Base-by-base conservation (phyloP, 2,797 vertebrate genomes). In the Sandelia bainsii region DNA sequence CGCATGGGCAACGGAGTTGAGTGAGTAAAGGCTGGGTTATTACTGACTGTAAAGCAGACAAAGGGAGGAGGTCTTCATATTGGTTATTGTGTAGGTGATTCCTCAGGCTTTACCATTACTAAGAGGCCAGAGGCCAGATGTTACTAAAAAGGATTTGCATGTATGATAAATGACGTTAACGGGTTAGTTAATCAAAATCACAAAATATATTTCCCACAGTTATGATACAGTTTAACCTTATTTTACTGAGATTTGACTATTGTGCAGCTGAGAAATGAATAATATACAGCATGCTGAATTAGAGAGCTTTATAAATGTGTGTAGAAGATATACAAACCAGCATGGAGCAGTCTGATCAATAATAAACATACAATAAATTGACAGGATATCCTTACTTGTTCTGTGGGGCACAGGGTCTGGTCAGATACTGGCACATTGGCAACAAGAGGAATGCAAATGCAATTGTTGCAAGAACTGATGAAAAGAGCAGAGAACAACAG, bases 361-460 rank as follows among this genome's bases (percentile, higher is more conserved):
- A 56, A 48, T 19, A 56, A 25, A 59, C 0, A 68, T 4, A 70
- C 20, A 40, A 52, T 75, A 37, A 56, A 49, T 57, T 22, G 8
- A 53, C 29, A 34, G 7, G 56, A 57, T 59, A 50, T 90, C 76
- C 98, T 97, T 96, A 99, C 98, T 99, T 99, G 96, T 99, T 99
- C 87, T 98, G 97, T 82, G 98, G 95, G 63, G 98, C 96, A 92
- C 98, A 99, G 88, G 98, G 98, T 91, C 96, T 95, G 89, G 98
- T 99, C 95, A 99, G 95, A 94, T 99, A 99, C 96, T 99, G 98
- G 96, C 98, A 99, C 98, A 99, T 99, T 62, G 98, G 98, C 94
- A 99, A 94, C 90, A 99, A 94, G 65, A 99, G 98, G 90, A 99
- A 99, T 90, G 98, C 98, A 87, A 99, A 99, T 56, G 98, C 98